Conservation (phyloP, 2,888 invertebrate genomes). For the Notocelia uddmanniana region DNA sequence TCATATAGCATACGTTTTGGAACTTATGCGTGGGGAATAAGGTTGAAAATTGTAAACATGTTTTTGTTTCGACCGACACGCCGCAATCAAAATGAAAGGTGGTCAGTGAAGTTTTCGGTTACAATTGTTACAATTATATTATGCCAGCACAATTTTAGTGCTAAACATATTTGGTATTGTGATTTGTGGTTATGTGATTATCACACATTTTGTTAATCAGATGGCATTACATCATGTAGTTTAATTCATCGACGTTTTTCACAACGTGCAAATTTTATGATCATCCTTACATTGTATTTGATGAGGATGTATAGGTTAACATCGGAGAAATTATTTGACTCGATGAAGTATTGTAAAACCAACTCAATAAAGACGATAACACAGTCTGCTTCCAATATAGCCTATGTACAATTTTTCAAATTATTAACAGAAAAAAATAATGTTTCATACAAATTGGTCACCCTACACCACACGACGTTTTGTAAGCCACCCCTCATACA, state of each 20-base stretch:
- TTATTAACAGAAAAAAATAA: no score
- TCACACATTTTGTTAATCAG: neutral
- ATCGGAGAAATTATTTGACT: no score
- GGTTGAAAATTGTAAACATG: neutral
- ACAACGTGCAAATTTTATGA: no score
- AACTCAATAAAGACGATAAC: no score
- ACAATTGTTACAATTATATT: slow-evolving; percentile 5
- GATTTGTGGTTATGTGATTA: neutral
- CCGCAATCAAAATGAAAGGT: slow-evolving; percentile 19
- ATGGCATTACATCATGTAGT: neutral
- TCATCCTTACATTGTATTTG: no score
- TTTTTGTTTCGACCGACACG: neutral
- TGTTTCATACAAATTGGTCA: no score
- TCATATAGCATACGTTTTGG: neutral
- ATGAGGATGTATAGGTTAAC: no score
- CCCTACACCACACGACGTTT: no score
- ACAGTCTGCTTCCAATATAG: no score
- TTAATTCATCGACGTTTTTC: neutral
- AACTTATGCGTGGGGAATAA: neutral
- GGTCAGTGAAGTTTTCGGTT: neutral
- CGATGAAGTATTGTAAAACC: no score
- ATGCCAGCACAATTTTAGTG: neutral
- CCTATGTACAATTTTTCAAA: no score
- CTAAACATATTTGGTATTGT: neutral
- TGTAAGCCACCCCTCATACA: no score